Conservation (phyloP, 2,113 vertebrate genomes). For the Heliornis fulica region DNA sequence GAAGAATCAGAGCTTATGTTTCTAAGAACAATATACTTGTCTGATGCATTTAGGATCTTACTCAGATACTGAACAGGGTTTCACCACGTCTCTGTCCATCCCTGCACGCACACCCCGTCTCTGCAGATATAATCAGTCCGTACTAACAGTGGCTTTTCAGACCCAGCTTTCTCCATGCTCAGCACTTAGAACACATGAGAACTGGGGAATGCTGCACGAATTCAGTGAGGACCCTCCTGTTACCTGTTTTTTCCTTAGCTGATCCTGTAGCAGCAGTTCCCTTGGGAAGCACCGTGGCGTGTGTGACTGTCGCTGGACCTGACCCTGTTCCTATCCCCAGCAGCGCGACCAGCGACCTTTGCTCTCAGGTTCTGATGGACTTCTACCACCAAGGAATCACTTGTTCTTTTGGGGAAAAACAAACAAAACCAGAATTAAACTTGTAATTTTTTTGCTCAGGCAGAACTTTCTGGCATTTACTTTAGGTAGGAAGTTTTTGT, state of each 20-base stretch:
- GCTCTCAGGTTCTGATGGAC: constrained; percentile 68
- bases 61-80: neutral
- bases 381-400: constrained; percentile 42
- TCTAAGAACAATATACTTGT: neutral
- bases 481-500: neutral
- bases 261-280: neutral
- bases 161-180: neutral
- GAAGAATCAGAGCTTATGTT: neutral
- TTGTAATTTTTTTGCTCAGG: constrained; percentile 58
- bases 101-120: neutral
- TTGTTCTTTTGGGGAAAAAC: constrained; percentile 6
- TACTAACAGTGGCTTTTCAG: neutral
- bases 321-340: neutral
- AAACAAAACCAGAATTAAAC: neutral
- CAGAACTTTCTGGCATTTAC: constrained; percentile 43
- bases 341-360: neutral
- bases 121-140: fast-evolving
- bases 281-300: neutral
- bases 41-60: neutral
- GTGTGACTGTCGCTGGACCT: neutral
- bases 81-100: neutral
- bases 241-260: fast-evolving
- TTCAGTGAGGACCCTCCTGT: neutral
- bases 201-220: neutral
- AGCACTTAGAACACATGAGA: neutral